Percentiles rank a stretch among this genome's conserved stretches.
Conservation (phyloP, 2,888 invertebrate genomes). For the Strigamia maritima region DNA sequence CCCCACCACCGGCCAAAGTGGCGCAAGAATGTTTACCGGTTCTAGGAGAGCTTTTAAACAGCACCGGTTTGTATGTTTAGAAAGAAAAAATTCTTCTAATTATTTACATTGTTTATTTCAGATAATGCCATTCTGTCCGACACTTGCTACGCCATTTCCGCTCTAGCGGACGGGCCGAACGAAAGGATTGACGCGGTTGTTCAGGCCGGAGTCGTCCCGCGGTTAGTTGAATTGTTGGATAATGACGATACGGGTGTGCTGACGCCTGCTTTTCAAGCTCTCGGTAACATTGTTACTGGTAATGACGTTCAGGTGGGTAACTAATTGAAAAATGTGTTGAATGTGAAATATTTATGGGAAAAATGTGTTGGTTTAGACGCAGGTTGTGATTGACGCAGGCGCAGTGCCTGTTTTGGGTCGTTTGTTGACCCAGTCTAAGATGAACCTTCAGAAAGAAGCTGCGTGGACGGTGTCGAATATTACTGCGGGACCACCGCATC, state of each 20-base stretch:
- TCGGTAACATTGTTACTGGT: constrained; percentile 95
- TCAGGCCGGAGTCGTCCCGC: constrained; percentile 65
- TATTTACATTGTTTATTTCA: neutral
- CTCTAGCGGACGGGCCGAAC: constrained; percentile 87
- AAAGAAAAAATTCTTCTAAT: neutral
- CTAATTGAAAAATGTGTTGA: neutral
- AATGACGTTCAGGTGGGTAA: constrained; percentile 69
- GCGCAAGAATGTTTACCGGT: neutral
- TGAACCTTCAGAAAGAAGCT: constrained; percentile 74
- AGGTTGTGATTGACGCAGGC: neutral
- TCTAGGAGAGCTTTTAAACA: neutral
- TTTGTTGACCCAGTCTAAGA: constrained; percentile 64
- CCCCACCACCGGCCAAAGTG: neutral
- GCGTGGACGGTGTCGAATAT: constrained; percentile 94
- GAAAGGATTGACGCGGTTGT: constrained; percentile 72
- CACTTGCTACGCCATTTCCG: constrained; percentile 91
- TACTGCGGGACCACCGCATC: constrained; percentile 78
- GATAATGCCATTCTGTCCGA: constrained; percentile 55
- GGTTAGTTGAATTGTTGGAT: constrained; percentile 67
- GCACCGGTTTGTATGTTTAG: neutral
- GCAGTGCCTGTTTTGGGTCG: constrained; percentile 63
- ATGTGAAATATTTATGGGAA: neutral
- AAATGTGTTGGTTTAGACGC: neutral
- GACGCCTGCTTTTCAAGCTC: constrained; percentile 80
- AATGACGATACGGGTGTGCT: constrained; percentile 56